These are phyloP conservation scores for Eupithecia insigniata DNA, from an alignment of 2,888 invertebrate genomes.

Conservation along the genomic window DNA sequence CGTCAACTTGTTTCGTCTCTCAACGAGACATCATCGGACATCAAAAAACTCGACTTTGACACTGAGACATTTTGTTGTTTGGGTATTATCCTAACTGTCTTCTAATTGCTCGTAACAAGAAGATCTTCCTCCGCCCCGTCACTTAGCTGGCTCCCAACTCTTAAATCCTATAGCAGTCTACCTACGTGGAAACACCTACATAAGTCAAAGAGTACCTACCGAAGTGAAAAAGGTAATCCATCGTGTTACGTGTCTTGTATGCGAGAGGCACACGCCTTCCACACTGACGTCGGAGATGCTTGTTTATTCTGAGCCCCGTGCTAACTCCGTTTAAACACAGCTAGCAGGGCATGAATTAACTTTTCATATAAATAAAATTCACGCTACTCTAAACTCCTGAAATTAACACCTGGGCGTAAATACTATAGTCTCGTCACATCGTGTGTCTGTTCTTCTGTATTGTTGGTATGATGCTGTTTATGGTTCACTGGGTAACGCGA, in stretches of 20 bases:
- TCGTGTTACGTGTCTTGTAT: background rate
- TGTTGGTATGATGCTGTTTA: conserved; percentile 55
- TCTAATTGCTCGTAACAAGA: background rate
- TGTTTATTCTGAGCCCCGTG: conserved; percentile 81
- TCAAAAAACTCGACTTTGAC: too few relatives aligned
- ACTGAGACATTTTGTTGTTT: too few relatives aligned
- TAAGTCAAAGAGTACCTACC: background rate
- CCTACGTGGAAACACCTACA: background rate
- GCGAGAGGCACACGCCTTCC: conserved; percentile 12
- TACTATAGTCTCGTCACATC: conserved; percentile 75
- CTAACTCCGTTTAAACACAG: conserved; percentile 84
- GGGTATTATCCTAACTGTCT: background rate
- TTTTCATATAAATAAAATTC: conserved; percentile 85
- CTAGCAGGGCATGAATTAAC: conserved; percentile 81
- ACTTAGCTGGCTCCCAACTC: background rate
- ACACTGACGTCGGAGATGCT: conserved; percentile 39
- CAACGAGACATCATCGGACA: too few relatives aligned
- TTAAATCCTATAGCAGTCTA: background rate
- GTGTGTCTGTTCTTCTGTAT: conserved; percentile 55
- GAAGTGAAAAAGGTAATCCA: background rate
- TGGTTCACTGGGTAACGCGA: conserved; percentile 44
- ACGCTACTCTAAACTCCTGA: conserved; percentile 84
- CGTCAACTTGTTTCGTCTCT: too few relatives aligned
- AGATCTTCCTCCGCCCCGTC: background rate
- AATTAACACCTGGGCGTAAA: conserved; percentile 84